These are phyloP conservation scores for Leptatherina wallacei DNA, from an alignment of 2,797 vertebrate genomes.

Conservation along the genomic window DNA sequence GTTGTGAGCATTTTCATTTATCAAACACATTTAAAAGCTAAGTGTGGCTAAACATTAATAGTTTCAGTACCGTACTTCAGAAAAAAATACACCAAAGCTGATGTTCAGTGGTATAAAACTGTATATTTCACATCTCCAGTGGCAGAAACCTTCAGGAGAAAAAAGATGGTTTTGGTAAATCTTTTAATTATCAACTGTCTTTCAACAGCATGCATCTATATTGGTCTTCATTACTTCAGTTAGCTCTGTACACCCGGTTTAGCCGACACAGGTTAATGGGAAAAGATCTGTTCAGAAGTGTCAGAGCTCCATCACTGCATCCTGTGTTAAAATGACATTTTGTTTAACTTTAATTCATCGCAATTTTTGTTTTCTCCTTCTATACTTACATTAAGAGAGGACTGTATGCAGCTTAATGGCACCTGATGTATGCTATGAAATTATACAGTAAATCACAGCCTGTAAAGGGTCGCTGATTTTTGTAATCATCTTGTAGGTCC, in stretches of 20 bases:
- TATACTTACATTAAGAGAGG: neutral
- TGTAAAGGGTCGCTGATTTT: constrained; percentile 7
- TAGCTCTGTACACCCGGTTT: neutral
- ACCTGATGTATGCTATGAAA: constrained; percentile 4
- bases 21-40: neutral
- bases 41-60: too few relatives aligned
- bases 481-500: neutral
- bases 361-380: neutral
- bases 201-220: too few relatives aligned
- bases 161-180: neutral
- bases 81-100: too few relatives aligned
- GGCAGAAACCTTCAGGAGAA: neutral
- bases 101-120: neutral
- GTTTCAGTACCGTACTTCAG: too few relatives aligned
- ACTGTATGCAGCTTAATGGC: neutral
- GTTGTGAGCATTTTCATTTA: rapidly evolving
- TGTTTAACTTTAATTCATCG: neutral
- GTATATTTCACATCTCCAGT: neutral
- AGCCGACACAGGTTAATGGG: neutral
- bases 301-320: neutral
- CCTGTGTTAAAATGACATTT: neutral
- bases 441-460: constrained; percentile 6
- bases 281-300: neutral
- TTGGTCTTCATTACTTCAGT: neutral
- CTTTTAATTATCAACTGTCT: neutral